Base-by-base conservation (phyloP, 2,888 invertebrate species). In the Perithous albicinctus region DNA sequence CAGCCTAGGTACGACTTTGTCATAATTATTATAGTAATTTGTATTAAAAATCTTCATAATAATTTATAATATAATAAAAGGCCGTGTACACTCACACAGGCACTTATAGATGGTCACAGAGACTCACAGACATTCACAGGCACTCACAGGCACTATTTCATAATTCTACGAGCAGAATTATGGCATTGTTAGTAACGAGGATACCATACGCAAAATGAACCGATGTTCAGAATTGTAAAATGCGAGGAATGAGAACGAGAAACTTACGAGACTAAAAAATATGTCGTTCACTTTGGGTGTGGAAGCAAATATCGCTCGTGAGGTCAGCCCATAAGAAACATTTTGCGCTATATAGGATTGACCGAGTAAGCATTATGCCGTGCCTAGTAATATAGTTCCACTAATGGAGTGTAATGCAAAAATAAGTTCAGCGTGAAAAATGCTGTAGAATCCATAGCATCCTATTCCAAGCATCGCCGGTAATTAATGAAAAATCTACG, bases 401-500 rank as follows among this genome's bases (percentile, higher is more conserved):
- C 3, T 46, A 46, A 46, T 18, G 46, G 18, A 32, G 8, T 15
- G 43, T 4, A 2, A 5, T 15, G n/a, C 1, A 18, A 32, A 59
- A 32, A 32, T 15, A 32, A 3, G 29, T 4, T n/a, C 4, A n/a
- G n/a, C 59, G 15, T 15, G n/a, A 59, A 32, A 59, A 59, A 59
- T 59, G 7, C 8, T 2, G 59, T 15, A 29, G 15, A 15, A 15
- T 32, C 6, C 7, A n/a, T 32, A n/a, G 7, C 6, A 8, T 3
- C 18, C 1, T 15, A 4, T 59, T 35, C 18, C 32, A 1, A 8
- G 2, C 7, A 15, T 35, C 32, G 18, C 32, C 8, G 15, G 15
- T 59, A 59, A 56, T 59, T 32, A 15, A 32, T 32, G 32, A 32
- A 59, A 59, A 35, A 59, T 18, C 32, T 7, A 18, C 32, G 29